These are phyloP conservation scores for Spondyliosoma cantharus DNA, from an alignment of 2,797 vertebrate species.

Conservation along the genomic window DNA sequence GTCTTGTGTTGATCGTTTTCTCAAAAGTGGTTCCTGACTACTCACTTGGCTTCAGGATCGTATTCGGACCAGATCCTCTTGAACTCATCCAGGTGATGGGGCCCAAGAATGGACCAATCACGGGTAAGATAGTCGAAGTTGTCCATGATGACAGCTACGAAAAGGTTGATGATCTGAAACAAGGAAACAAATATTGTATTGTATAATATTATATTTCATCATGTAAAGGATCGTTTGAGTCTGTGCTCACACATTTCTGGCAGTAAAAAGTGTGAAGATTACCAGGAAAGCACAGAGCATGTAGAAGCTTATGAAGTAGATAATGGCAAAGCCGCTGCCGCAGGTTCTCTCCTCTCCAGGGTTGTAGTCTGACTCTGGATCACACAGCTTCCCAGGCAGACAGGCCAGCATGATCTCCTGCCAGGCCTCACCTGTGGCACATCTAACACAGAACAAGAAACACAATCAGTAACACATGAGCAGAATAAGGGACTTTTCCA, in stretches of 20 bases:
- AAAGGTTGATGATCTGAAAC: conserved; percentile 97
- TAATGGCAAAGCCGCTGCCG: conserved; percentile 94
- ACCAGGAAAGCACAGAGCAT: conserved; percentile 99
- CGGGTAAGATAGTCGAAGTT: conserved; percentile 99
- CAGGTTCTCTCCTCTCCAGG: conserved; percentile 94
- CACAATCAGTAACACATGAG: background rate
- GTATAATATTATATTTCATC: background rate
- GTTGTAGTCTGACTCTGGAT: conserved; percentile 92
- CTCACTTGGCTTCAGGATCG: conserved; percentile 98
- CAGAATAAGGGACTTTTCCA: background rate
- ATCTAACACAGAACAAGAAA: conserved; percentile 79
- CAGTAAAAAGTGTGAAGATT: conserved; percentile 23
- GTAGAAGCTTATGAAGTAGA: conserved; percentile 99
- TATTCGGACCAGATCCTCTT: conserved; percentile 99
- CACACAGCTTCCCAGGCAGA: conserved; percentile 93
- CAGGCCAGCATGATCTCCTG: conserved; percentile 99
- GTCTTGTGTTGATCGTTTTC: background rate
- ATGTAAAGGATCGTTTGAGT: background rate
- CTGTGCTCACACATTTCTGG: background rate
- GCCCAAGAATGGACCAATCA: conserved; percentile 99
- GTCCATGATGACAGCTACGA: conserved; percentile 99
- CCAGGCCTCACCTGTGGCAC: conserved; percentile 98
- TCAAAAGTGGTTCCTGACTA: conserved; percentile 19
- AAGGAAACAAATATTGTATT: background rate
- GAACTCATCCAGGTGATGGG: conserved; percentile 98